Evolutionary conservation across 1,140 invertebrate genomes (phyloP).

Genomic region (Diorhabda sublineata): DNA sequence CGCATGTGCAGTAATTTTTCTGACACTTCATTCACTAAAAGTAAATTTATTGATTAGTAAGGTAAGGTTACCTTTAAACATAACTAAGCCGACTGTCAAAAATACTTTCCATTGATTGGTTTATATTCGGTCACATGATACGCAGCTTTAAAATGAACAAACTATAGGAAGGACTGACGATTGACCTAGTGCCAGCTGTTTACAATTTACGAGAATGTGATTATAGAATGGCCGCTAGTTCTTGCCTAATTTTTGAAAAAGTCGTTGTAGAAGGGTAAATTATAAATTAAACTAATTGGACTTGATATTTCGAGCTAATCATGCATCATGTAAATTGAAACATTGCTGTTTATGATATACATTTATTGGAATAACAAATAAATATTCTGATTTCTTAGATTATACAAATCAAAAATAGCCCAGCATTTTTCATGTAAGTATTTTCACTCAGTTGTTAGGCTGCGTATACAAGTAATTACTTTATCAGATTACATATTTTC

Average conservation of each 20-base stretch:
- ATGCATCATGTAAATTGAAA: background rate
- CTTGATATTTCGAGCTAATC: background rate
- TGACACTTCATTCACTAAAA: conserved; percentile 1
- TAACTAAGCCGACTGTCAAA: background rate
- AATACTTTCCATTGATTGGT: background rate
- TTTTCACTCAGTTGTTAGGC: background rate
- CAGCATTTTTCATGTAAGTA: conserved; percentile 5
- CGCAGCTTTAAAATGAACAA: background rate
- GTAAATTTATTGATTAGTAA: background rate
- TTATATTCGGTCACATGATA: background rate
- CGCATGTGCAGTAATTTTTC: background rate
- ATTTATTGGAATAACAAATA: conserved; percentile 4
- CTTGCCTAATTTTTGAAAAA: conserved; percentile 22
- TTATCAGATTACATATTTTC: background rate
- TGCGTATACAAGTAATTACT: background rate
- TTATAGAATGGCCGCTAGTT: conserved; percentile 27
- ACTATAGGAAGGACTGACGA: conserved; percentile 9
- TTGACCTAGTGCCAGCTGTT: conserved; percentile 30
- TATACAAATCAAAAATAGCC: conserved; percentile 12
- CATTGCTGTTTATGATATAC: background rate
- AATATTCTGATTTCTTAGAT: conserved; percentile 5
- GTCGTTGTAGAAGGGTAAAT: background rate
- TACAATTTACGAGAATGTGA: conserved; percentile 23
- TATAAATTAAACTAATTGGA: background rate
- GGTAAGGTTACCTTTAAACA: background rate